phyloP scores from a whole-genome alignment of 2,113 vertebrate genomes.

The Motacilla alba region DNA sequence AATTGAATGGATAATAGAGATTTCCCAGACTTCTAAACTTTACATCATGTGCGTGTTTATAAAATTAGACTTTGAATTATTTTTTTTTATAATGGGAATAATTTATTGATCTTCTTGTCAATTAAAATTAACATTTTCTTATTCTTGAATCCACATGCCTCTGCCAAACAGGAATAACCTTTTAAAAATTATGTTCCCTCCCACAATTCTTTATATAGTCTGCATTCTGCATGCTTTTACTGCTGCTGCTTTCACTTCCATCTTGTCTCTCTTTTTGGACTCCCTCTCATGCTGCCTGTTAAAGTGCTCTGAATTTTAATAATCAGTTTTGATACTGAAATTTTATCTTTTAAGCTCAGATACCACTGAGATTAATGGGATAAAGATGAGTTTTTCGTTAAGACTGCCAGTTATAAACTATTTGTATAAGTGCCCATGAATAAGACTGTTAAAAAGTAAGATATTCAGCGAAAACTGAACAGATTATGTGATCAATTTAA shows the following conservation, averaged over 20 bases:
- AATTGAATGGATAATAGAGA: background rate
- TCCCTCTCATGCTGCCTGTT: background rate
- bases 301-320: background rate
- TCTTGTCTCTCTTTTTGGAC: background rate
- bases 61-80: background rate
- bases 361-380: background rate
- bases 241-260: background rate
- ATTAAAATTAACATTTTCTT: background rate
- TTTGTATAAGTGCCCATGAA: background rate
- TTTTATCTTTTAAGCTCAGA: background rate
- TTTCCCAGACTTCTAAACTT: background rate
- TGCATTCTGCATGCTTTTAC: background rate
- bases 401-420: background rate
- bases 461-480: background rate
- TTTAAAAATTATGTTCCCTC: background rate
- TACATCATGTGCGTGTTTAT: background rate
- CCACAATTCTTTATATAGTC: background rate
- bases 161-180: background rate
- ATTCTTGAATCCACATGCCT: background rate
- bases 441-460: background rate
- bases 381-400: background rate
- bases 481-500: background rate
- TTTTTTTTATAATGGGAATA: background rate
- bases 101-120: background rate
- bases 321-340: background rate